Evolutionary conservation across 2,888 invertebrate genomes (phyloP).

Genomic region (Carpatolechia fugitivella): DNA sequence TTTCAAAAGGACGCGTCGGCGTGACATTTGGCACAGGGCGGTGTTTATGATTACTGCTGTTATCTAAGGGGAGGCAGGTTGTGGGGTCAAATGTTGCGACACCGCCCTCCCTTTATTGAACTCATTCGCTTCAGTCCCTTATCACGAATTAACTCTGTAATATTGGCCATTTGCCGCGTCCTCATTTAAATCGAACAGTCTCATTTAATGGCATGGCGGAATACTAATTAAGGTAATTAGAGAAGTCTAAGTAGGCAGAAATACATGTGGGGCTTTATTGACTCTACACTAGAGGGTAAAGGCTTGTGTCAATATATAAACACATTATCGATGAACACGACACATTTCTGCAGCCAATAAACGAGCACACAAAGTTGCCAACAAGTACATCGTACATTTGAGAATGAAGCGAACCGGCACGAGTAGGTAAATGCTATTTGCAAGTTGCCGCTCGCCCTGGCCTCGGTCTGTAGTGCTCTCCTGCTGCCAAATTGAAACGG

Average conservation of each 20-base stretch:
- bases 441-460: constrained; percentile 56
- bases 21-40: background rate
- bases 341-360: constrained; percentile 36
- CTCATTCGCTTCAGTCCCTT: constrained; percentile 51
- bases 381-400: constrained; percentile 48
- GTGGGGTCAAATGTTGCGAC: constrained; percentile 50
- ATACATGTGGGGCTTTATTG: constrained; percentile 27
- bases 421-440: constrained; percentile 65
- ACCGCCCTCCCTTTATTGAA: constrained; percentile 62
- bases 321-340: constrained; percentile 27
- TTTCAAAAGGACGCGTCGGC: constrained; percentile 22
- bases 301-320: constrained; percentile 13
- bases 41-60: constrained; percentile 51
- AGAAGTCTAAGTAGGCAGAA: constrained; percentile 44
- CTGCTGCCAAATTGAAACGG: constrained; percentile 66
- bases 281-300: constrained; percentile 21
- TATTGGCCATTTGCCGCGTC: constrained; percentile 62
- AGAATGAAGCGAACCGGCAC: constrained; percentile 44
- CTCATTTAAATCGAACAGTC: constrained; percentile 57
- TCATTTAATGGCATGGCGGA: constrained; percentile 66
- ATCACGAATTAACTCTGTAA: constrained; percentile 69
- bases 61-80: constrained; percentile 46
- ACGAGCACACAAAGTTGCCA: constrained; percentile 37
- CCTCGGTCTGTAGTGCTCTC: constrained; percentile 50
- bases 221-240: constrained; percentile 71